Evolutionary conservation across 1,140 invertebrate species (phyloP).

Genomic region (fruit fly (Drosophila melanogaster)): Release_6_plus_ISO1_MT NC_004354.4:13817501-13818000

Average conservation of each 20-base stretch:
- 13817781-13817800: slow-evolving; percentile 56
- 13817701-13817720: neutral
- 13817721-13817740: neutral
- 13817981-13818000: slow-evolving; percentile 67
- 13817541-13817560: slow-evolving; percentile 1
- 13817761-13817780: slow-evolving; percentile 46
- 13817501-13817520: slow-evolving; percentile 8
- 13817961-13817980: slow-evolving; percentile 7
- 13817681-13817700: neutral
- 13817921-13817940: neutral
- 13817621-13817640: too few species aligned
- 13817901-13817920: slow-evolving; percentile 32
- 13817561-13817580: neutral
- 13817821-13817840: slow-evolving; percentile 38
- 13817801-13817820: slow-evolving; percentile 56
- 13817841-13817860: slow-evolving; percentile 33
- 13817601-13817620: neutral
- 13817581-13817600: neutral
- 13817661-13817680: neutral
- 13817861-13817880: slow-evolving; percentile 32
- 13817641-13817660: neutral
- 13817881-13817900: slow-evolving; percentile 53
- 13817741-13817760: slow-evolving; percentile 31
- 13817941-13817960: too few species aligned
- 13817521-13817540: too few species aligned